Evolutionary conservation across 2,113 vertebrate genomes (phyloP).

Genomic region (Scophthalmus maximus): DNA sequence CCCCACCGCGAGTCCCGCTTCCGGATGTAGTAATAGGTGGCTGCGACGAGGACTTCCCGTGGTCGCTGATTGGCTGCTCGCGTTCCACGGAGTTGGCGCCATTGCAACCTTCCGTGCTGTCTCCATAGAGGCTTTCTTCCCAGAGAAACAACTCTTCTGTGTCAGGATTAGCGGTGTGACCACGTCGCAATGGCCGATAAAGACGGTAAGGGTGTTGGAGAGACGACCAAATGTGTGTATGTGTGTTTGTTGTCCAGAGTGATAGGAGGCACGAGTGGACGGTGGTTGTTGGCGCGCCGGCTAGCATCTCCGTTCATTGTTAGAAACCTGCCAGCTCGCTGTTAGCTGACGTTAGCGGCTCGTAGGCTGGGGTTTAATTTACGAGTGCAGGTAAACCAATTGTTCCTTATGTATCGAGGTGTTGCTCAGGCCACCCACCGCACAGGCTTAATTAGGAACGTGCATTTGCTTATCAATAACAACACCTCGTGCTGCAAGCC

Average conservation of each 20-base stretch:
- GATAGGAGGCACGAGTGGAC: background rate
- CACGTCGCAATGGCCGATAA: constrained; percentile 88
- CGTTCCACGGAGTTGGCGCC: constrained; percentile 74
- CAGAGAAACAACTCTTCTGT: constrained; percentile 7
- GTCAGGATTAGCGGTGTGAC: constrained; percentile 32
- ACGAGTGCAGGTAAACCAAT: background rate
- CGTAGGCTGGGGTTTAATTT: constrained; percentile 24
- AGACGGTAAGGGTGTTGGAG: constrained; percentile 83
- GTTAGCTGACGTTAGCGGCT: constrained; percentile 48
- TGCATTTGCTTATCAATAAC: background rate
- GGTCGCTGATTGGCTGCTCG: constrained; percentile 57
- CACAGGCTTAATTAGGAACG: too few relatives aligned
- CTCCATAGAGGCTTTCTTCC: constrained; percentile 18
- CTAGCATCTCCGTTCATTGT: constrained; percentile 66
- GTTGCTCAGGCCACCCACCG: background rate
- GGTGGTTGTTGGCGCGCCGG: constrained; percentile 56
- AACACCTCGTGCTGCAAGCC: background rate
- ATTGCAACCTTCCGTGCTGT: constrained; percentile 55
- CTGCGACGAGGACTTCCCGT: constrained; percentile 50
- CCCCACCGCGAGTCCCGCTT: background rate
- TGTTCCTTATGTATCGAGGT: background rate
- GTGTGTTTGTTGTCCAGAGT: background rate
- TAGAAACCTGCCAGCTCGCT: constrained; percentile 50
- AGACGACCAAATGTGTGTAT: background rate
- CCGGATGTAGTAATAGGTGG: constrained; percentile 12